These are phyloP conservation scores for Pachyuromys duprasi DNA, from an alignment of 2,797 vertebrate genomes.

Conservation along the genomic window DNA sequence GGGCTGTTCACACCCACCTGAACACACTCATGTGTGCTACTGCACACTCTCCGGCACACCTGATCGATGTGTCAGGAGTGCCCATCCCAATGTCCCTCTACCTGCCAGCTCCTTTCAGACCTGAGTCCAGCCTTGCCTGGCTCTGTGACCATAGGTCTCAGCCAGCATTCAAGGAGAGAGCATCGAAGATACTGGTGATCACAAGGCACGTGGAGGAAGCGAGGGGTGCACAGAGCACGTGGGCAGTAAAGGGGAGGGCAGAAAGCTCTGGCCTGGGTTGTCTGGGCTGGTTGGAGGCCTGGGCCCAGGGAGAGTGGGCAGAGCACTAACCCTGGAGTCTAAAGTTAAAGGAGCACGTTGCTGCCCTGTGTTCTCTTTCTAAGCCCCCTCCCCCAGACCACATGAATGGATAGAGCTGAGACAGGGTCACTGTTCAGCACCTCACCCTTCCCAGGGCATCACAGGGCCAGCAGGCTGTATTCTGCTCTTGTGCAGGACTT, in stretches of 20 bases:
- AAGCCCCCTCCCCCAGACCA: background rate
- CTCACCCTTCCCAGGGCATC: background rate
- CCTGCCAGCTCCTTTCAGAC: background rate
- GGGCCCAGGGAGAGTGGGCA: background rate
- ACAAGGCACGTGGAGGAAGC: fast-evolving
- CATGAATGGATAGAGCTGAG: fast-evolving
- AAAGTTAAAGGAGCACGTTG: background rate
- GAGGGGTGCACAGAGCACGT: fast-evolving
- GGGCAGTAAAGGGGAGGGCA: fast-evolving
- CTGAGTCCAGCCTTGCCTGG: background rate
- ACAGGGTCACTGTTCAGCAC: background rate
- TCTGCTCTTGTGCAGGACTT: background rate
- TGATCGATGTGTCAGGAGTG: background rate
- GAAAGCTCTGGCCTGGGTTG: fast-evolving
- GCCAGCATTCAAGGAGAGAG: background rate
- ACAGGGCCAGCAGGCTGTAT: background rate
- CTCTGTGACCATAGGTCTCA: background rate
- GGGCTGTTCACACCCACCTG: background rate
- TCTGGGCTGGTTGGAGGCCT: background rate
- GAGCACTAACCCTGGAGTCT: background rate
- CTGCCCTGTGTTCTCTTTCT: background rate
- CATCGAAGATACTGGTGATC: background rate
- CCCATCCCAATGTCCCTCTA: background rate
- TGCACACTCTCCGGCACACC: too few species aligned
- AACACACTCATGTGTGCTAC: background rate